Evolutionary conservation across 2,113 vertebrate species (phyloP).

Genomic region (Hemiprocne comata): DNA sequence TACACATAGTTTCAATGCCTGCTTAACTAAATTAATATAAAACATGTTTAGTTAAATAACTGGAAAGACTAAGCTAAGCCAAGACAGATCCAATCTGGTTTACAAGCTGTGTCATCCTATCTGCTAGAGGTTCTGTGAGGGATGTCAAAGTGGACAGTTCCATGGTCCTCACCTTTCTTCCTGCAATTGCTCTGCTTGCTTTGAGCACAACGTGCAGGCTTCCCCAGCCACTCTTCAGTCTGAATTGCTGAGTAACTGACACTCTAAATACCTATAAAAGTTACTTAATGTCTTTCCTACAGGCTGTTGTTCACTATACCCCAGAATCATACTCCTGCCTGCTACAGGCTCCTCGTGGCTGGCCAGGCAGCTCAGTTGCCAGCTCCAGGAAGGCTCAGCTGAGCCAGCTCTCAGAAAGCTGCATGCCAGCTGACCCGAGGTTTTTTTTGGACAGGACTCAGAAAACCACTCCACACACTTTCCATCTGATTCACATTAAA

Average conservation of each 20-base stretch:
- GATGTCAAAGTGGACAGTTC: not conserved
- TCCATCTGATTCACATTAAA: not conserved
- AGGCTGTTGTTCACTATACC: not conserved
- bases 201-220: not conserved
- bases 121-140: not conserved
- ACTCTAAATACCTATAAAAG: not conserved
- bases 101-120: not conserved
- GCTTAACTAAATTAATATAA: not conserved
- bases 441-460: not conserved
- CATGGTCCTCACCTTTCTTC: not conserved
- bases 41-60: not conserved
- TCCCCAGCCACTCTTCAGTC: not conserved
- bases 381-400: not conserved
- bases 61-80: not conserved
- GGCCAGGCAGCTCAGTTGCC: not conserved
- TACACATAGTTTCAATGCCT: not conserved
- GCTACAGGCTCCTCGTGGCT: not conserved
- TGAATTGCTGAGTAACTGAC: not conserved
- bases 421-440: not conserved
- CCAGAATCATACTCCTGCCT: not conserved
- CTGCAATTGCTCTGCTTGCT: not conserved
- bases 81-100: not conserved
- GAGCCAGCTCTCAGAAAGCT: not conserved
- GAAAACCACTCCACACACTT: not conserved
- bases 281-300: accelerated